Conservation (phyloP, 2,797 vertebrate species). For the Mormyrops boulengeri region DNA sequence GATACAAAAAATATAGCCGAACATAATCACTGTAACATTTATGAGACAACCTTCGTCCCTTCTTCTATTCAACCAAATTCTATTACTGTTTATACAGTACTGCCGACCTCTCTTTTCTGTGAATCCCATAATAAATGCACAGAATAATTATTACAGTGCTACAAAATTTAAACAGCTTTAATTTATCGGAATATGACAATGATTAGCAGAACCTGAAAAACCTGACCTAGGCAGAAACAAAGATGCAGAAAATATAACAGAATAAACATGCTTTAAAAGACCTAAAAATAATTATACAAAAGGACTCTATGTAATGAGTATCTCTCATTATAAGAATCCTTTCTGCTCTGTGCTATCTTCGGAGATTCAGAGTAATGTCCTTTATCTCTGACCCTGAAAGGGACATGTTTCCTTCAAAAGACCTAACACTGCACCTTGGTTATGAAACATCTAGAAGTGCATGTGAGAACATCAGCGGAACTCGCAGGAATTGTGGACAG, state of each 20-base stretch:
- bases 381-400: neutral
- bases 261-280: neutral
- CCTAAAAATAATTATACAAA: neutral
- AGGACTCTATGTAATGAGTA: neutral
- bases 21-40: neutral
- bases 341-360: neutral
- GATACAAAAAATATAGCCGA: neutral
- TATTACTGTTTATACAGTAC: neutral
- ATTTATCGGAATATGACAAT: neutral
- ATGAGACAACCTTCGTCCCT: neutral
- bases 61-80: neutral
- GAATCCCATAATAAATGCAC: neutral
- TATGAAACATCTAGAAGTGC: neutral
- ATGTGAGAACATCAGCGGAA: neutral
- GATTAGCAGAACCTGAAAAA: neutral
- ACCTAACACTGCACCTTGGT: neutral
- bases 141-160: neutral
- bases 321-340: neutral
- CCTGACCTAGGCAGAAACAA: neutral
- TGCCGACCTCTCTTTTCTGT: neutral
- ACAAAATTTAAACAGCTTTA: conserved; percentile 1
- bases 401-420: neutral
- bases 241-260: neutral
- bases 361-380: neutral
- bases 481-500: neutral